Conservation (phyloP, 2,888 invertebrate species). For the Sinohyriopsis cumingii region DNA sequence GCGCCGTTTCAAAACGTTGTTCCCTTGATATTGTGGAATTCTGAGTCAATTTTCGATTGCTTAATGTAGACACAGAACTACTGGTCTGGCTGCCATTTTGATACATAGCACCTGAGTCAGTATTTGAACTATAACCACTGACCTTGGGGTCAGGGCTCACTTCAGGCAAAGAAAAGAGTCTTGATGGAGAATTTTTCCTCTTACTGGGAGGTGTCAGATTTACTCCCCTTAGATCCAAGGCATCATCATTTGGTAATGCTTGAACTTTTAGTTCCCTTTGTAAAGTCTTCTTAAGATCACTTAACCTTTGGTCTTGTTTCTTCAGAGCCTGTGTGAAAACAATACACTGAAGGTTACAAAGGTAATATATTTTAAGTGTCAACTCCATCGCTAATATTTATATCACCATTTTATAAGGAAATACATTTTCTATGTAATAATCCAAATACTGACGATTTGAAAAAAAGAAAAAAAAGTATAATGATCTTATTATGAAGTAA, state of each 20-base stretch:
- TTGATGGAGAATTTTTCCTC: slow-evolving; percentile 26
- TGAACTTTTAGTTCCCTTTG: slow-evolving; percentile 83
- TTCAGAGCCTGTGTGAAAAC: slow-evolving; percentile 76
- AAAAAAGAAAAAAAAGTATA: too few relatives aligned
- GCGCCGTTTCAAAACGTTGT: slow-evolving; percentile 27
- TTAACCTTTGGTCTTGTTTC: slow-evolving; percentile 88
- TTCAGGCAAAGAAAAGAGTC: background rate
- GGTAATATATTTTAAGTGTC: background rate
- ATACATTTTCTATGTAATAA: too few relatives aligned
- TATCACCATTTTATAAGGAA: too few relatives aligned
- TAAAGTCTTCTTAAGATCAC: slow-evolving; percentile 92
- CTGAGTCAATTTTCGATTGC: too few relatives aligned
- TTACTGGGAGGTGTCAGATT: slow-evolving; percentile 32
- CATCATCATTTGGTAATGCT: slow-evolving; percentile 71
- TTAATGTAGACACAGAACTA: too few relatives aligned
- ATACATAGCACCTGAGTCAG: too few relatives aligned
- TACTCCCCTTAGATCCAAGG: slow-evolving; percentile 32
- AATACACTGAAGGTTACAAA: background rate
- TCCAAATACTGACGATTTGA: too few relatives aligned
- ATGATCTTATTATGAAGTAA: too few relatives aligned
- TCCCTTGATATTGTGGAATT: background rate
- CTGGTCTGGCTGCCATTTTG: too few relatives aligned
- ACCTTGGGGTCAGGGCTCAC: too few relatives aligned
- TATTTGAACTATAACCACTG: too few relatives aligned
- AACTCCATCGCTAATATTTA: too few relatives aligned